Evolutionary conservation across 92 coral and sea anemone genomes (phyloP).

Genomic region (Desmophyllum pertusum): DNA sequence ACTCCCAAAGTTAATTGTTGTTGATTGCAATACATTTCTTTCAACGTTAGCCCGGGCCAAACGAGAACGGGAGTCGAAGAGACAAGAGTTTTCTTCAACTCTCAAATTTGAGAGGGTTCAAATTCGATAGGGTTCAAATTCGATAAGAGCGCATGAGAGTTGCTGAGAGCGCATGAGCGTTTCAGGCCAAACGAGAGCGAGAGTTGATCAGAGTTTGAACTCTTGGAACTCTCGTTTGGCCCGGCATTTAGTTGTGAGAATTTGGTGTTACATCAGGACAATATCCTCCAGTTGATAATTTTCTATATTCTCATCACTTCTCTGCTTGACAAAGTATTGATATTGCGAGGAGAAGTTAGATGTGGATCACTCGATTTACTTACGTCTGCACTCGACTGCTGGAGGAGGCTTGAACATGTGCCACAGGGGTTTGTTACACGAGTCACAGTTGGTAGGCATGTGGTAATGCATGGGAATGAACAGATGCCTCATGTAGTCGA

Average conservation of each 20-base stretch:
- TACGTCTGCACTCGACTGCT: slow-evolving; percentile 96
- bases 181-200: too few species aligned
- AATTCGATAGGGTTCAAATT: too few species aligned
- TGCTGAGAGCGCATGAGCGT: too few species aligned
- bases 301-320: neutral
- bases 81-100: too few species aligned
- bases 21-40: too few species aligned
- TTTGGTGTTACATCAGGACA: too few species aligned
- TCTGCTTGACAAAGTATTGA: neutral
- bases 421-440: slow-evolving; percentile 97
- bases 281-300: neutral
- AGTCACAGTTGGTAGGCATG: slow-evolving; percentile 99
- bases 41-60: too few species aligned
- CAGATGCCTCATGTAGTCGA: slow-evolving; percentile 98
- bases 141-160: too few species aligned
- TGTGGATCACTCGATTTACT: slow-evolving; percentile 44
- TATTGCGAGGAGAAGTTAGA: neutral
- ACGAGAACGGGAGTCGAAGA: too few species aligned
- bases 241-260: neutral
- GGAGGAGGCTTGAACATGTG: slow-evolving; percentile 98
- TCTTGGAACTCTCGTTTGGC: too few species aligned
- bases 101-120: too few species aligned
- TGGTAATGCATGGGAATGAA: slow-evolving; percentile 96
- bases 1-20: neutral
- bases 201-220: too few species aligned